Evolutionary conservation across 2,113 vertebrate species (phyloP), one percentile per base, ranked within the genome.

Genomic region (Grallaria varia): DNA sequence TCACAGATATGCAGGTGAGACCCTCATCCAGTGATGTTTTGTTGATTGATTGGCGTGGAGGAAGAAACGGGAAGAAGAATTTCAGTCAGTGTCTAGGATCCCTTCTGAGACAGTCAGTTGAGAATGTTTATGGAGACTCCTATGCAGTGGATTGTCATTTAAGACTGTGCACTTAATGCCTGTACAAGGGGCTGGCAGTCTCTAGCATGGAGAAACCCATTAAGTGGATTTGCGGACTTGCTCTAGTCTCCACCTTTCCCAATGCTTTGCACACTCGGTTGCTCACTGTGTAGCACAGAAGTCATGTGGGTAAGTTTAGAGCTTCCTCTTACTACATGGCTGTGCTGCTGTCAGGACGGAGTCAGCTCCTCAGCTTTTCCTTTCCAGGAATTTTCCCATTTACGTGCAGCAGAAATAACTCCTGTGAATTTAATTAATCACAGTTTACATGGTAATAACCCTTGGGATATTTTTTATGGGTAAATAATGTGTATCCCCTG

Each of bases 351-450:
- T 33, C 45, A 53, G 64, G 60, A 84, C 45, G 87, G 62, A 56
- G 56, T 67, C 49, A 55, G 72, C 20, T 75, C 60, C 64, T 82
- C 59, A 55, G 84, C 60, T 87, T 93, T 93, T 94, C 40, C 95
- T 90, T 92, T 92, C 93, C 95, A 84, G 96, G 93, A 85, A 40
- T 67, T 45, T 45, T 77, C 56, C 91, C 63, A 97, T 97, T 97
- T 96, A 76, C 59, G 92, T 95, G 88, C 88, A 55, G 85, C 49
- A 82, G 90, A 93, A 97, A 91, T 92, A 93, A 94, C 89, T 96
- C 89, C 84, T 84, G 79, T 90, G 91, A 95, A 96, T 97, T 97
- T 96, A 97, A 97, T 98, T 98, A 97, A 96, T 97, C 92, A 96
- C 96, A 94, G 93, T 97, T 98, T 97, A 97, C 89, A 95, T 93